Percentiles rank a stretch among this genome's conserved stretches.
Conservation (phyloP, 2,888 invertebrate genomes). For the Crematogaster levior region DNA sequence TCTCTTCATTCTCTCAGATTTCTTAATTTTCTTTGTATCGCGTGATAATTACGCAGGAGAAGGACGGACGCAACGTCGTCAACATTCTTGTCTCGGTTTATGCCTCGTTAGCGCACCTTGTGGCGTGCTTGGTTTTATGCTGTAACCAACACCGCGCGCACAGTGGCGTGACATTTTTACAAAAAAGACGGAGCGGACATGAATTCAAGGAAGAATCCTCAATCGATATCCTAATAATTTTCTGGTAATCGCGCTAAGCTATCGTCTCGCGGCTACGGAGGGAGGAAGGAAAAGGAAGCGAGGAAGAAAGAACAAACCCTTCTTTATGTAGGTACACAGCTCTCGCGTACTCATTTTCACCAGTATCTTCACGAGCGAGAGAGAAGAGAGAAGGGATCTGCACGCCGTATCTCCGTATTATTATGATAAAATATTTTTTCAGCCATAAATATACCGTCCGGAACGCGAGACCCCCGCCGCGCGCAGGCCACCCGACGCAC, state of each 20-base stretch:
- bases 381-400: slow-evolving; percentile 57
- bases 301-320: slow-evolving; percentile 13
- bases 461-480: slow-evolving; percentile 80
- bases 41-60: slow-evolving; percentile 7
- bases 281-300: background rate
- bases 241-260: slow-evolving; percentile 75
- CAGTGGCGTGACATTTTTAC: slow-evolving; percentile 52
- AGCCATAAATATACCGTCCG: slow-evolving; percentile 81
- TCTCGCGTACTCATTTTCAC: slow-evolving; percentile 73
- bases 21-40: slow-evolving; percentile 37
- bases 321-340: slow-evolving; percentile 57
- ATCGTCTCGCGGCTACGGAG: slow-evolving; percentile 58
- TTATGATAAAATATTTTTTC: slow-evolving; percentile 83
- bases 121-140: slow-evolving; percentile 56
- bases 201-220: slow-evolving; percentile 60
- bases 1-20: slow-evolving; percentile 4
- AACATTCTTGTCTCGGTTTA: slow-evolving; percentile 64
- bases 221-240: slow-evolving; percentile 78
- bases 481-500: slow-evolving; percentile 78
- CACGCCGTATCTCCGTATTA: slow-evolving; percentile 78
- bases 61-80: background rate
- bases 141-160: slow-evolving; percentile 59
- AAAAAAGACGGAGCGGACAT: slow-evolving; percentile 39
- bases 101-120: slow-evolving; percentile 68
- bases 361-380: slow-evolving; percentile 61